Percentiles rank a stretch among this genome's conserved stretches.
Evolutionary conservation across 2,888 invertebrate genomes (phyloP).

Genomic region (Chrysolina oricalcia): DNA sequence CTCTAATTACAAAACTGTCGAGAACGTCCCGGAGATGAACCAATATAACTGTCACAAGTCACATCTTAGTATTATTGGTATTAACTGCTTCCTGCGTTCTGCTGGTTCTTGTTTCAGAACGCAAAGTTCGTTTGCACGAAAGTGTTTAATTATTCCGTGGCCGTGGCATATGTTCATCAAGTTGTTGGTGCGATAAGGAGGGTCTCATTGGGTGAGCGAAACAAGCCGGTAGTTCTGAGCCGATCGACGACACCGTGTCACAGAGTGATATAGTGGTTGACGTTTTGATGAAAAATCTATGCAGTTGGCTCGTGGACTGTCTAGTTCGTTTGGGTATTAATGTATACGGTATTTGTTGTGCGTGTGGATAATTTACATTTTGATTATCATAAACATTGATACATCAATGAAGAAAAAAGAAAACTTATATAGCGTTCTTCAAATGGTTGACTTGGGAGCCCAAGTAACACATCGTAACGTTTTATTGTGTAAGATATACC

Average conservation of each 20-base stretch:
- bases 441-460: no score
- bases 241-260: not conserved
- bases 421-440: no score
- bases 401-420: no score
- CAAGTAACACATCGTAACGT: no score
- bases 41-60: constrained; percentile 67
- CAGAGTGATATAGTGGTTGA: not conserved
- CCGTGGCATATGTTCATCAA: constrained; percentile 32
- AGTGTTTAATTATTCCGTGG: constrained; percentile 33
- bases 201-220: not conserved
- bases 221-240: not conserved
- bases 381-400: not conserved
- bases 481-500: no score
- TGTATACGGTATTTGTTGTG: no score
- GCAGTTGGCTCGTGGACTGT: not conserved
- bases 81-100: constrained; percentile 39
- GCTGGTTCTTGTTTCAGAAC: constrained; percentile 28
- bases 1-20: constrained; percentile 66
- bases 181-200: constrained; percentile 13
- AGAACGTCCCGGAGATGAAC: constrained; percentile 60
- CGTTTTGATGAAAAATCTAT: not conserved
- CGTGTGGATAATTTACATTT: not conserved
- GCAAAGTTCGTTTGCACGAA: constrained; percentile 31
- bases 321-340: not conserved
- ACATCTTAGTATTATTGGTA: constrained; percentile 63